Base-by-base conservation (phyloP, 2,888 invertebrate genomes). In the Cabera pusaria region DNA sequence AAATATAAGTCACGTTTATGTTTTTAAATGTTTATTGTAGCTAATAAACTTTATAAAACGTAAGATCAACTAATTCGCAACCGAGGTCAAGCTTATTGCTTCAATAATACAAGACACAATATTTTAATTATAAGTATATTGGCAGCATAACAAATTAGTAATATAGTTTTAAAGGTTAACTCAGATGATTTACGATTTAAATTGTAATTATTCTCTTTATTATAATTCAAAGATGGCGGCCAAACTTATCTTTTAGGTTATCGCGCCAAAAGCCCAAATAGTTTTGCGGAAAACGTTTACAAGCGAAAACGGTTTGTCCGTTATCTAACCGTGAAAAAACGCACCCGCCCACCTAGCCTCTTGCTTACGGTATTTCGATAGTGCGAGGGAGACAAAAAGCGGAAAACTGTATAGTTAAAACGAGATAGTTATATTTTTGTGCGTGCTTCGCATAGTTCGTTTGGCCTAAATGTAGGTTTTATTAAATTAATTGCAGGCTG, bases 281-380 rank as follows among this genome's bases (percentile, higher is more conserved):
- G 70, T 67, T 66, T 72, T 61, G 61, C 72, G 67, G 69, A 64
- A 70, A 74, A 51, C 57, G 59, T 61, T 70, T 68, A 65, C 72
- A 72, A 65, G 64, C 59, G 54, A 63, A 52, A 67, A 42, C 70
- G 64, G 74, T 73, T 74, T 63, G 66, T 65, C 85, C 84, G 86
- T 82, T 85, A 86, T 78, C 77, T 86, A 82, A 74, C 84, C 73
- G 80, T 77, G 78, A 84, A 86, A 86, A 87, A 86, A 82, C 72
- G 55, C 66, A 57, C 72, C 72, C 85, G 79, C 85, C 84, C 80
- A 80, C 82, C 56, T 37, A 54, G 64, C 65, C 65, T 66, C 4
- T 72, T 60, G 69, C 76, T 81, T 81, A 85, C 86, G 85, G 86
- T 86, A 85, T 86, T 86, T 84, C 79, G 82, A 84, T 68, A 72